Evolutionary conservation across 2,113 vertebrate species (phyloP).

Genomic region (Barnardius zonarius): DNA sequence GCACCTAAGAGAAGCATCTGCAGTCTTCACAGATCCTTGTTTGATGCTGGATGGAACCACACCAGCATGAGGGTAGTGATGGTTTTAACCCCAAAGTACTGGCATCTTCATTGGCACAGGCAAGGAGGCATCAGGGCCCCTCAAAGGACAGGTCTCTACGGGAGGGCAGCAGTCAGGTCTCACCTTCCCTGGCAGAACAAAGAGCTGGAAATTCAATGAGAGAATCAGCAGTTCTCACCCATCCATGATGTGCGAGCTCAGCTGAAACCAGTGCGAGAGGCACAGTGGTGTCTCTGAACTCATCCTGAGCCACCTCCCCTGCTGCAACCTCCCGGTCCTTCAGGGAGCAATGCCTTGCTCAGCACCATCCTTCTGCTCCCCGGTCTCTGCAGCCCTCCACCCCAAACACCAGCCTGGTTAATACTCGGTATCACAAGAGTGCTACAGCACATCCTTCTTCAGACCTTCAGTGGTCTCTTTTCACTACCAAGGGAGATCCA

Average conservation of each 20-base stretch:
- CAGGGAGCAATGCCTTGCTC: neutral
- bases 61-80: neutral
- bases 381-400: neutral
- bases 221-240: neutral
- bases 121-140: neutral
- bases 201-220: neutral
- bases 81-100: neutral
- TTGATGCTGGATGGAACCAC: neutral
- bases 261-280: neutral
- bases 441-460: neutral
- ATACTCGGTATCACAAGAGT: accelerated
- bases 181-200: neutral
- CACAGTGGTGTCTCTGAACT: neutral
- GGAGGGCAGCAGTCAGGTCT: neutral
- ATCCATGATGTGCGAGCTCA: neutral
- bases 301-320: neutral
- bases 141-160: neutral
- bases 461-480: neutral
- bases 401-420: accelerated
- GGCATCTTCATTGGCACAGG: neutral
- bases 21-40: neutral
- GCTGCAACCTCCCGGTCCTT: neutral
- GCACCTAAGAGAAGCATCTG: neutral
- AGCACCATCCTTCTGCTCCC: neutral
- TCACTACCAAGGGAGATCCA: neutral